Percentiles rank a stretch among this genome's conserved stretches.
Conservation (phyloP, 2,113 vertebrate species). For the Melanerpes formicivorus region DNA sequence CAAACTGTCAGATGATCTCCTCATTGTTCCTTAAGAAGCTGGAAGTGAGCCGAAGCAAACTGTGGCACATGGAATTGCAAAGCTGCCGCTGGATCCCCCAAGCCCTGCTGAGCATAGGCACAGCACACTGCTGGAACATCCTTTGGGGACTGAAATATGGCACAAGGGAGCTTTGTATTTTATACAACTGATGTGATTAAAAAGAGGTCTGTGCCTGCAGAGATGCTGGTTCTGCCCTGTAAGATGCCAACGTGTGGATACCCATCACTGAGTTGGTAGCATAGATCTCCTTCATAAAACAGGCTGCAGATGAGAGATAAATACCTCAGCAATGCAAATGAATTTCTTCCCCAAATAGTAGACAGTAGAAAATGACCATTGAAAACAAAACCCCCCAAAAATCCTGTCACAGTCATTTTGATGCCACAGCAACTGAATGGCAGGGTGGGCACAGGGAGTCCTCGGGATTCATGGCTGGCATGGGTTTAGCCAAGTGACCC, state of each 20-base stretch:
- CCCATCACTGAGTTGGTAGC: accelerated
- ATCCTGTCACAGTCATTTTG: not conserved
- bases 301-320: not conserved
- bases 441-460: accelerated
- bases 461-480: not conserved
- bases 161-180: not conserved
- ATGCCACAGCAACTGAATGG: not conserved
- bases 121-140: not conserved
- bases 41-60: not conserved
- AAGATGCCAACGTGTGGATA: not conserved
- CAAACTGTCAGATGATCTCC: not conserved
- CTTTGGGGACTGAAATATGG: not conserved
- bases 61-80: not conserved
- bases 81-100: not conserved
- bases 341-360: not conserved
- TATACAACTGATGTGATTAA: not conserved
- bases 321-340: not conserved
- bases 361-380: not conserved
- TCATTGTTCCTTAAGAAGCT: not conserved
- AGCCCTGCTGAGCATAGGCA: not conserved
- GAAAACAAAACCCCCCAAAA: not conserved
- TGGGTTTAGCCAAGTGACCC: no score
- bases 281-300: not conserved
- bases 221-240: not conserved
- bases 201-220: not conserved